Percentiles rank a stretch among this genome's conserved stretches.
Conservation (phyloP, 2,797 vertebrate species). For the Artibeus lituratus region DNA sequence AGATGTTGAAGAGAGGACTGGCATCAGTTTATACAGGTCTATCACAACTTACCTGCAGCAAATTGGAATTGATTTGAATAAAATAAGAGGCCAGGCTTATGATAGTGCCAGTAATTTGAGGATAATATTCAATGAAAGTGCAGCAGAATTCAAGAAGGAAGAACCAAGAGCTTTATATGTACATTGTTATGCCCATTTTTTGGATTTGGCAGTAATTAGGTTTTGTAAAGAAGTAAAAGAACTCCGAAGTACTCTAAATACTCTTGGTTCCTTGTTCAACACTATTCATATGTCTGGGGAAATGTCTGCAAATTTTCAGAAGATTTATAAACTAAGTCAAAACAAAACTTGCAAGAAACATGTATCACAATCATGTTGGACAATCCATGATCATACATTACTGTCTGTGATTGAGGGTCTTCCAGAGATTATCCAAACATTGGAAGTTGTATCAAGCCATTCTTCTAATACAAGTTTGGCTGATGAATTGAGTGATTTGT, state of each 20-base stretch:
- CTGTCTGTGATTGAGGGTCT: constrained; percentile 64
- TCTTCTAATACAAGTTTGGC: constrained; percentile 44
- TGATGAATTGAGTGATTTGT: constrained; percentile 59
- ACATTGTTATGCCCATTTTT: constrained; percentile 69
- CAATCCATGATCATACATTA: constrained; percentile 46
- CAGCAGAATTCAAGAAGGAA: constrained; percentile 72
- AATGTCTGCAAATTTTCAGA: constrained; percentile 56
- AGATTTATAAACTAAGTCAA: constrained; percentile 62
- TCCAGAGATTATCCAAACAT: constrained; percentile 62
- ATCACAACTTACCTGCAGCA: constrained; percentile 67
- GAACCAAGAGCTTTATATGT: constrained; percentile 68
- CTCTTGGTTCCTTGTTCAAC: constrained; percentile 54
- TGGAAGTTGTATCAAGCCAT: constrained; percentile 5
- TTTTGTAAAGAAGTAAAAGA: constrained; percentile 75
- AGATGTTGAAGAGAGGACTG: constrained; percentile 46
- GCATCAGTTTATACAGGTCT: constrained; percentile 3
- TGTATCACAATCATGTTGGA: constrained; percentile 63
- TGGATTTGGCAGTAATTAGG: constrained; percentile 67
- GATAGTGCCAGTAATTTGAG: constrained; percentile 57
- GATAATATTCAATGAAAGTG: constrained; percentile 63
- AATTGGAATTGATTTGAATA: constrained; percentile 68
- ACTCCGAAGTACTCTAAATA: constrained; percentile 57
- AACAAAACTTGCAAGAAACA: constrained; percentile 67
- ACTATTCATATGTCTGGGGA: constrained; percentile 49
- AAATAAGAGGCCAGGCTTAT: constrained; percentile 71